Percentiles rank a stretch among this genome's conserved stretches.
Conservation (phyloP, 2,888 invertebrate genomes). For the Mythimna impura region DNA sequence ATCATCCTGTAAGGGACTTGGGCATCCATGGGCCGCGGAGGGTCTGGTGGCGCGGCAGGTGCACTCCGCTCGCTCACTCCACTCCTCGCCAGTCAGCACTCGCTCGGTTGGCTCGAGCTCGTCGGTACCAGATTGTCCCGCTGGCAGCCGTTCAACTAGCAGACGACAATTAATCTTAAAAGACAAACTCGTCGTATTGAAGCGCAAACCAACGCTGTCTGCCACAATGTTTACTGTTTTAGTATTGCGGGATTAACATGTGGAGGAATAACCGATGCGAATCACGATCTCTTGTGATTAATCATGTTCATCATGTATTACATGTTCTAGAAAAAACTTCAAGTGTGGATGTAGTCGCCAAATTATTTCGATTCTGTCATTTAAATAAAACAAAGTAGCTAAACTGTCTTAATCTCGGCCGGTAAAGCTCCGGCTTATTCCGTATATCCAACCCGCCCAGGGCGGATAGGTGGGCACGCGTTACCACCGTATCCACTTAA, state of each 20-base stretch:
- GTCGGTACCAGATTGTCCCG: slow-evolving; percentile 9
- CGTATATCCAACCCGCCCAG: too few relatives aligned
- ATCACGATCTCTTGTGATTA: background rate
- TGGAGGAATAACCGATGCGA: background rate
- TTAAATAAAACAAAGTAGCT: background rate
- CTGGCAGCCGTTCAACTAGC: slow-evolving; percentile 62
- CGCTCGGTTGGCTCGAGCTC: background rate
- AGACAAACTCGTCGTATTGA: slow-evolving; percentile 59
- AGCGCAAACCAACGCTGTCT: slow-evolving; percentile 41
- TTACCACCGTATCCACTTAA: too few relatives aligned
- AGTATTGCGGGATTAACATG: slow-evolving; percentile 14
- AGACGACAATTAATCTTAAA: slow-evolving; percentile 63
- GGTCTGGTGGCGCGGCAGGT: background rate
- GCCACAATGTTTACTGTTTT: slow-evolving; percentile 27
- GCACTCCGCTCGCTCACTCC: slow-evolving; percentile 4
- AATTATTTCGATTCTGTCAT: background rate
- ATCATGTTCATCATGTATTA: background rate
- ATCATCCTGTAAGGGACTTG: background rate
- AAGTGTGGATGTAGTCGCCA: background rate
- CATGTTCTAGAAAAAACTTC: slow-evolving; percentile 6
- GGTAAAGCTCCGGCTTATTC: background rate
- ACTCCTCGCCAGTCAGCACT: background rate
- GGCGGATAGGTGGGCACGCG: too few relatives aligned
- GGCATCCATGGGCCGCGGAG: background rate
- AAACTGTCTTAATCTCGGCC: background rate